Evolutionary conservation across 2,797 vertebrate genomes (phyloP), one percentile per base, ranked within the genome.

Genomic region (Phoebastria nigripes): DNA sequence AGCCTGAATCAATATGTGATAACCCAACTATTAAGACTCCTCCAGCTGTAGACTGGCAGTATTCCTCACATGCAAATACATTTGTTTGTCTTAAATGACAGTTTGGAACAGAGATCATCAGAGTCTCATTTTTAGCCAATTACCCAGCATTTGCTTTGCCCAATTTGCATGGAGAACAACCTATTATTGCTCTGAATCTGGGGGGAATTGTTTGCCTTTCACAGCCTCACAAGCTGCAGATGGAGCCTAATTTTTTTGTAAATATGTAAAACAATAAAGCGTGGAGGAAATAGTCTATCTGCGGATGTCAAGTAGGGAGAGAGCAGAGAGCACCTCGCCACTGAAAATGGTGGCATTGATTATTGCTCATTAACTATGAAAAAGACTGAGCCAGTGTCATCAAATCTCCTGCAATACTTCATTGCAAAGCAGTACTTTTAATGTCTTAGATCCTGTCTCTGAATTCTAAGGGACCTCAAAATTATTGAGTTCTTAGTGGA

Each of bases 51-150:
- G 31, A 9, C 46, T 90, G 93, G 67, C 93, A 94, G 15, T 24
- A 69, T 80, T 81, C 58, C 82, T 87, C 63, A 18, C 62, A 89
- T 70, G 69, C 37, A 96, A 91, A 94, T 77, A 49, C 15, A 87
- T 90, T 82, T 95, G 86, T 96, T 90, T 89, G 41, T 71, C 83
- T 95, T 63, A 82, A 94, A 92, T 87, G 90, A 51, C 83, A 81
- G 56, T 95, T 95, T 95, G 81, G 92, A 97, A 92, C 44, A 65
- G 81, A 87, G 72, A 92, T 74, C 81, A 82, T 78, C 12, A 33
- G 62, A 92, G 76, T 49, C 84, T 94, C 81, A 19, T 89, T 95
- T 95, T 95, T 93, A 94, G 86, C 88, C 88, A 95, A 95, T 96
- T 95, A 91, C 46, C 77, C 88, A 89, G 49, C 74, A 91, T 87